Conservation (phyloP, 2,113 vertebrate species). For the Pristiophorus japonicus region DNA sequence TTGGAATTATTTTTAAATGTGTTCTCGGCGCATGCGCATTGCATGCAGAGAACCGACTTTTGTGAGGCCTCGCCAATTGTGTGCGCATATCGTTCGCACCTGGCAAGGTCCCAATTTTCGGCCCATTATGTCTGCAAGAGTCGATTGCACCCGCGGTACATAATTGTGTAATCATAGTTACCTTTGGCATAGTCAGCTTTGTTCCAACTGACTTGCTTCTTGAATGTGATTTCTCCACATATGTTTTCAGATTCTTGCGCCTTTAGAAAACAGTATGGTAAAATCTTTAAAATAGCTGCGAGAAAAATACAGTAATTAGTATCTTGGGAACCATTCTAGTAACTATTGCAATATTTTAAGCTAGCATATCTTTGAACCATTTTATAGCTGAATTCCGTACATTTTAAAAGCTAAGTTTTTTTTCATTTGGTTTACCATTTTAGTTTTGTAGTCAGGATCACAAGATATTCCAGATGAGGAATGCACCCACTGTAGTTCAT, state of each 20-base stretch:
- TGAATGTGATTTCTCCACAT: not conserved
- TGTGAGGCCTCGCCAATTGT: too few species aligned
- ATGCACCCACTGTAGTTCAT: not conserved
- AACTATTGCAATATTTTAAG: not conserved
- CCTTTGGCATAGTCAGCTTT: not conserved
- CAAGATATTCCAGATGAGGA: not conserved
- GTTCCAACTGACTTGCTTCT: not conserved
- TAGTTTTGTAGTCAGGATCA: not conserved
- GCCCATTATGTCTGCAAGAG: not conserved
- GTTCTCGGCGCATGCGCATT: too few species aligned
- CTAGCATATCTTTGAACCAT: not conserved
- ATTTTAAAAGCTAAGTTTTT: not conserved
- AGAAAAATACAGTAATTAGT: not conserved
- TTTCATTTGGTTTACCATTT: not conserved
- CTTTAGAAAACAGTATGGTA: not conserved
- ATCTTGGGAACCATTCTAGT: not conserved
- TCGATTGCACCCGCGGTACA: not conserved
- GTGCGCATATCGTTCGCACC: too few species aligned
- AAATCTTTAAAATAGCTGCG: not conserved
- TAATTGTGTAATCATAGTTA: not conserved
- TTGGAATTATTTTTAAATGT: too few species aligned
- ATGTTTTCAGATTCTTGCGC: not conserved
- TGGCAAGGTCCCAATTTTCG: too few species aligned
- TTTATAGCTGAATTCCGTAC: not conserved
- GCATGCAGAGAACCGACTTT: too few species aligned